A percentile compares a stretch with the other conserved stretches of the same genome.
phyloP scores from a whole-genome alignment of 2,888 invertebrate genomes.

The Coenonympha arcania region DNA sequence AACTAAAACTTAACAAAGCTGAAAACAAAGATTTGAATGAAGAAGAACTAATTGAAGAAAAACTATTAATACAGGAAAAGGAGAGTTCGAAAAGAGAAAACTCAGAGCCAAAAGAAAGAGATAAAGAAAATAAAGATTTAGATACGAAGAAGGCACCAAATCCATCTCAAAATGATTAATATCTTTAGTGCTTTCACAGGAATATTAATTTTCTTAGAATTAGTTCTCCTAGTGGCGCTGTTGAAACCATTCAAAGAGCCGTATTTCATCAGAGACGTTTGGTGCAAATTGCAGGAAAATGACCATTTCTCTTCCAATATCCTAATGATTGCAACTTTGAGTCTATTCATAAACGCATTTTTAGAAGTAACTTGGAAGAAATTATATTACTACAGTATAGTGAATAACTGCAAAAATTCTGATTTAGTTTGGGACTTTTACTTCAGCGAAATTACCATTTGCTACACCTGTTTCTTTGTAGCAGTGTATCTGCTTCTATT shows the following conservation, averaged over 20 bases:
- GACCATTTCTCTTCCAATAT: slow-evolving; percentile 31
- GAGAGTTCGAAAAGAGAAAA: neutral
- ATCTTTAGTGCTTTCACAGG: slow-evolving; percentile 39
- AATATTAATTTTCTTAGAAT: slow-evolving; percentile 38
- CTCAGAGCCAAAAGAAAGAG: neutral
- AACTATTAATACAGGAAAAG: slow-evolving; percentile 11
- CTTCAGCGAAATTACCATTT: slow-evolving; percentile 37
- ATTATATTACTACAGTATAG: slow-evolving; percentile 29
- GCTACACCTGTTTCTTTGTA: slow-evolving; percentile 39
- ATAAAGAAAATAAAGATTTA: neutral
- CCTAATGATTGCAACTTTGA: slow-evolving; percentile 26
- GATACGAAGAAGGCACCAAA: neutral
- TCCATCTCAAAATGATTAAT: slow-evolving; percentile 40
- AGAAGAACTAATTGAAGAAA: slow-evolving; percentile 7
- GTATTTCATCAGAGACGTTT: slow-evolving; percentile 41
- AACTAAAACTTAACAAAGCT: slow-evolving; percentile 10
- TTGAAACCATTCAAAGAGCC: slow-evolving; percentile 51
- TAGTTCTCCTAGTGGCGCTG: slow-evolving; percentile 40
- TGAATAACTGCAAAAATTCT: slow-evolving; percentile 32
- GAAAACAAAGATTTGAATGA: slow-evolving; percentile 1
- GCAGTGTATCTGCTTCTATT: slow-evolving; percentile 41
- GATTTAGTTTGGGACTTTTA: slow-evolving; percentile 40
- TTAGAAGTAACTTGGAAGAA: slow-evolving; percentile 44
- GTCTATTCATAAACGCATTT: slow-evolving; percentile 36
- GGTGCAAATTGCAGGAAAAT: slow-evolving; percentile 36